Conservation (phyloP, 30 jellyfish, hydroid and myxozoan genomes). For the Chironex yamaguchii region DNA sequence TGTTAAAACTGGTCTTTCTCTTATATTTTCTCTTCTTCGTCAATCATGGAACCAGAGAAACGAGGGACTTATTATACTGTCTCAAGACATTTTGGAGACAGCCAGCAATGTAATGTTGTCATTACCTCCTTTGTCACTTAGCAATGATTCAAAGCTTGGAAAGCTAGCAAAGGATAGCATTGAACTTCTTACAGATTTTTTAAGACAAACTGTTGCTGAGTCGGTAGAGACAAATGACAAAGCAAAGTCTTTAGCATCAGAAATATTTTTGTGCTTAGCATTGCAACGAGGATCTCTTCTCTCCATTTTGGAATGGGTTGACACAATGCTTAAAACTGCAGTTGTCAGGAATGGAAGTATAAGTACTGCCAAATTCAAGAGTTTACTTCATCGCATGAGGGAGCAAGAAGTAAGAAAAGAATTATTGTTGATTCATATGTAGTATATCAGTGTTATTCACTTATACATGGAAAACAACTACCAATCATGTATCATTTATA, state of each 20-base stretch:
- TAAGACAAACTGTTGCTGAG: conserved; percentile 50
- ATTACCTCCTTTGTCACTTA: conserved; percentile 87
- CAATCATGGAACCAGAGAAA: conserved; percentile 79
- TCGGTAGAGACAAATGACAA: not conserved
- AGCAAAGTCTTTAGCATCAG: conserved; percentile 63
- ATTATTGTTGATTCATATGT: too few species aligned
- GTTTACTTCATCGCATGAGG: not conserved
- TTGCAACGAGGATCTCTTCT: conserved; percentile 78
- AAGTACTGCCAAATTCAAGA: not conserved
- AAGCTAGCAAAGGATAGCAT: conserved; percentile 77
- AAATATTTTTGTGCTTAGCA: conserved; percentile 74
- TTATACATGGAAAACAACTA: too few species aligned
- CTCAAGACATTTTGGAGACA: conserved; percentile 80
- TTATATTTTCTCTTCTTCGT: conserved; percentile 80
- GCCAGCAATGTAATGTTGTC: conserved; percentile 51
- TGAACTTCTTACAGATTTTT: conserved; percentile 67
- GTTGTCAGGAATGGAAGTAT: conserved; percentile 11
- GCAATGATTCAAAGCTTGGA: conserved; percentile 75
- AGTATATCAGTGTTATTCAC: too few species aligned
- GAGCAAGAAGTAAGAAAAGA: not conserved
- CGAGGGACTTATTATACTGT: conserved; percentile 37
- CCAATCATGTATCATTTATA: too few species aligned
- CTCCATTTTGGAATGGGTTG: conserved; percentile 81
- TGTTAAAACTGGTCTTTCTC: conserved; percentile 79
- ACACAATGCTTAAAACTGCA: conserved; percentile 49